phyloP scores from a whole-genome alignment of 2,113 vertebrate species.

The Sander lucioperca region DNA sequence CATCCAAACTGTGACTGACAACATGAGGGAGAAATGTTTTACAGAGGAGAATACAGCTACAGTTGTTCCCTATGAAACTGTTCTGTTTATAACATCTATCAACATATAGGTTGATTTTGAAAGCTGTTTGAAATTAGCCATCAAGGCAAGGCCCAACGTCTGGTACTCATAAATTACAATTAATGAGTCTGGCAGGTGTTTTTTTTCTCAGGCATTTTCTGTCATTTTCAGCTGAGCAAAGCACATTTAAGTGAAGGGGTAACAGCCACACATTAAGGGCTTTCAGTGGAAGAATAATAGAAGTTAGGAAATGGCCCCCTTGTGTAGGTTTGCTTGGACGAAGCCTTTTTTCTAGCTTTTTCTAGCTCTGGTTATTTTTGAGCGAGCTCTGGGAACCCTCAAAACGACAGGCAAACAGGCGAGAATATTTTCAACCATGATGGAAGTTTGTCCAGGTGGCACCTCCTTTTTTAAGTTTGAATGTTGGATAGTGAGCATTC shows the following conservation, averaged over 20 bases:
- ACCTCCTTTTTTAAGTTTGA: neutral
- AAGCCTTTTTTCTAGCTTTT: slow-evolving; percentile 5
- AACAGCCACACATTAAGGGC: slow-evolving; percentile 41
- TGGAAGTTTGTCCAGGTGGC: slow-evolving; percentile 51
- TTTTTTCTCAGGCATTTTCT: slow-evolving; percentile 1
- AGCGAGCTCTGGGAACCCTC: slow-evolving; percentile 19
- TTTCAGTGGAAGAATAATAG: slow-evolving; percentile 45
- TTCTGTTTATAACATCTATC: slow-evolving; percentile 8
- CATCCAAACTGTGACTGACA: neutral
- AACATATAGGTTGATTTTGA: slow-evolving; percentile 10
- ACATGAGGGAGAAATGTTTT: neutral
- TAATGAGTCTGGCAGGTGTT: slow-evolving; percentile 38
- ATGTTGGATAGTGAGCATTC: neutral
- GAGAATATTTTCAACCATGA: slow-evolving; percentile 3
- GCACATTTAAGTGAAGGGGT: slow-evolving; percentile 40
- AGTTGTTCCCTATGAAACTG: neutral
- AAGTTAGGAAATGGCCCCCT: slow-evolving; percentile 31
- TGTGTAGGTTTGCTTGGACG: slow-evolving; percentile 1
- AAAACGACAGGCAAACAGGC: slow-evolving; percentile 20
- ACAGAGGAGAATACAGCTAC: neutral
- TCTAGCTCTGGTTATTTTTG: neutral
- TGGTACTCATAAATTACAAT: slow-evolving; percentile 36
- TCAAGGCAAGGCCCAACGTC: slow-evolving; percentile 18
- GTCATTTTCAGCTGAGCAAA: slow-evolving; percentile 43
- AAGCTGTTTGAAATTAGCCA: slow-evolving; percentile 42